Conservation (phyloP, 2,797 vertebrate species). For the Microhierax caerulescens region DNA sequence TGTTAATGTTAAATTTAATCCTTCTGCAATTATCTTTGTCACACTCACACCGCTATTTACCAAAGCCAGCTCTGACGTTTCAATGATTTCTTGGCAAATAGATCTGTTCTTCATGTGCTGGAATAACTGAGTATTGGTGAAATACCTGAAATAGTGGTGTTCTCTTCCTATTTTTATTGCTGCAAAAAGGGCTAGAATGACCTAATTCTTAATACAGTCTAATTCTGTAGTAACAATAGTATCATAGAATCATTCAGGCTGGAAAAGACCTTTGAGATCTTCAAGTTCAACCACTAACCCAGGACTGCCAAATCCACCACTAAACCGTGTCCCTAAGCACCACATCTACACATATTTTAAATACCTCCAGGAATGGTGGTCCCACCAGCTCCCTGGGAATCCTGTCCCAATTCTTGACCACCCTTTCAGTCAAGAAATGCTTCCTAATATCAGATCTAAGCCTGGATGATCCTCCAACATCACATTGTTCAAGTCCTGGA, state of each 20-base stretch:
- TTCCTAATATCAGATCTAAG: too few relatives aligned
- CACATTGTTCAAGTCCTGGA: background rate
- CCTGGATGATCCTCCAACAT: background rate
- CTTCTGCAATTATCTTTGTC: background rate
- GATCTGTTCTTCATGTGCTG: background rate
- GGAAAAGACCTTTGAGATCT: too few relatives aligned
- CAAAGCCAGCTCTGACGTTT: background rate
- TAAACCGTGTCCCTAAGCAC: too few relatives aligned
- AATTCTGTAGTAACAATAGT: background rate
- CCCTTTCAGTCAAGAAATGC: too few relatives aligned
- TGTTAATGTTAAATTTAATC: background rate
- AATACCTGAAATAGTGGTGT: background rate
- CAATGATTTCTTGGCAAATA: background rate
- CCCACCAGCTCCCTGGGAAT: too few relatives aligned
- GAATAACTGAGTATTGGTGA: background rate
- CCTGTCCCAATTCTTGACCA: too few relatives aligned
- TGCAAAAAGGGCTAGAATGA: background rate
- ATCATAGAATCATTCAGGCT: too few relatives aligned
- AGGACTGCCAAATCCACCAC: too few relatives aligned
- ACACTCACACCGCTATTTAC: background rate
- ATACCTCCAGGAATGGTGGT: too few relatives aligned
- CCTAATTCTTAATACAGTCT: background rate
- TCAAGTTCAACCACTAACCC: too few relatives aligned
- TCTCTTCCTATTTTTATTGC: background rate
- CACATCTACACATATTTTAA: too few relatives aligned